Conservation (phyloP, 2,888 invertebrate genomes). For the Caenorhabditis angaria region DNA sequence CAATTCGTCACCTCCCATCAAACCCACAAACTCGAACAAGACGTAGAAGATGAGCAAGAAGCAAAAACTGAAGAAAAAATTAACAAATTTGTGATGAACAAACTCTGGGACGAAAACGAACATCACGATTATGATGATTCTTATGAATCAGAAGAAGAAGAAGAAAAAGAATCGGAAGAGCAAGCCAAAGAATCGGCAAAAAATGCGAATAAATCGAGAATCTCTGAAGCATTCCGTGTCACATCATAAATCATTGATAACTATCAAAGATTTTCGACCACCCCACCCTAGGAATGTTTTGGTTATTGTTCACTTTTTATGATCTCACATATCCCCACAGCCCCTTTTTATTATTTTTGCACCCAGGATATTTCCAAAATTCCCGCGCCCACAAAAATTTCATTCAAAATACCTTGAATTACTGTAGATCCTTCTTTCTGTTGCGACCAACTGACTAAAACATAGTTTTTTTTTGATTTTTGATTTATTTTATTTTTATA, state of each 20-base stretch:
- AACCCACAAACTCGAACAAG: conserved; percentile 9
- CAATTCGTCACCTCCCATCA: conserved; percentile 6
- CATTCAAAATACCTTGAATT: no score
- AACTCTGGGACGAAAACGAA: conserved; percentile 4
- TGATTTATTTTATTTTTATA: no score
- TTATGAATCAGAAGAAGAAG: background rate
- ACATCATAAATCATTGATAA: conserved; percentile 5
- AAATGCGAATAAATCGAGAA: conserved; percentile 6
- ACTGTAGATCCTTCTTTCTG: no score
- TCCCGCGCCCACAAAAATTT: no score
- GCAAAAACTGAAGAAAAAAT: conserved; percentile 3
- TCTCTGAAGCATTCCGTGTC: conserved; percentile 14
- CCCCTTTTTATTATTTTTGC: no score
- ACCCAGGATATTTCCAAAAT: no score
- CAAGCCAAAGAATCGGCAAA: conserved; percentile 15
- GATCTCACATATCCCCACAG: conserved; percentile 1
- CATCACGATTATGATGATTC: conserved; percentile 9
- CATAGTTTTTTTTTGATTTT: no score
- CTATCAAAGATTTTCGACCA: no score
- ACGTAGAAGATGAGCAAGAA: conserved; percentile 7
- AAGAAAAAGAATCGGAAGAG: background rate
- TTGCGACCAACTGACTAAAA: no score
- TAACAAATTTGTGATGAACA: background rate
- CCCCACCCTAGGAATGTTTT: conserved; percentile 11
- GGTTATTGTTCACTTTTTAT: conserved; percentile 15